phyloP scores from a whole-genome alignment of 2,113 vertebrate species.

The Lagopus leucura region DNA sequence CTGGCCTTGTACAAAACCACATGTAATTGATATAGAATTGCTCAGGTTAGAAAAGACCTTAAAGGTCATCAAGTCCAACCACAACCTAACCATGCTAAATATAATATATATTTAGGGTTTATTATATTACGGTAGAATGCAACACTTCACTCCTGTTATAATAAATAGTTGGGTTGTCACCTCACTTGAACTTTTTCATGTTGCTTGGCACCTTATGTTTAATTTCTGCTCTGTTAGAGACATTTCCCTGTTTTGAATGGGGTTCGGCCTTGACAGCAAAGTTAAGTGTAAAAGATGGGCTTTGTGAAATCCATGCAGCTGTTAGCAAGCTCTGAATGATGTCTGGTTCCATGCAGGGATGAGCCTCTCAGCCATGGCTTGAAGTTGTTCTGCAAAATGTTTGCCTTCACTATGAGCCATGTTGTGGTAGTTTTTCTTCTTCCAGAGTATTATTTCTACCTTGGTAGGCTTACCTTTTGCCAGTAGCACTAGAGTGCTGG shows the following conservation, averaged over 20 bases:
- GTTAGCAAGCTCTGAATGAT: neutral
- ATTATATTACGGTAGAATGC: neutral
- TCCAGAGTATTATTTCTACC: conserved; percentile 3
- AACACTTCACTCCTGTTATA: neutral
- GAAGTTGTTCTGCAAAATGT: neutral
- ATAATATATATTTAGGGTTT: no score
- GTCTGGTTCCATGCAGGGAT: neutral
- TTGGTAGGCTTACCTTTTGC: neutral
- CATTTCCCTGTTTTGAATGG: neutral
- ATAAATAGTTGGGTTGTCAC: fast-evolving
- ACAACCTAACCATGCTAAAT: no score
- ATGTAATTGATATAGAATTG: neutral
- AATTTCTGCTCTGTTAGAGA: neutral
- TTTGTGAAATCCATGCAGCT: neutral
- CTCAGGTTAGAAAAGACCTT: no score
- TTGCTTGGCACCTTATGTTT: neutral
- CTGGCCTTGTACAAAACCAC: neutral
- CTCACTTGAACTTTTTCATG: neutral
- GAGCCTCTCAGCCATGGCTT: neutral
- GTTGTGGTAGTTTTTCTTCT: conserved; percentile 2
- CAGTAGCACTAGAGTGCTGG: neutral
- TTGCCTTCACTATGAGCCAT: neutral
- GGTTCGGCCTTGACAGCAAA: neutral
- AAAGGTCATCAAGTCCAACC: no score
- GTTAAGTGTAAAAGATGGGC: neutral